Base-by-base conservation (phyloP, 1,140 invertebrate species). In the Papilio helenus region DNA sequence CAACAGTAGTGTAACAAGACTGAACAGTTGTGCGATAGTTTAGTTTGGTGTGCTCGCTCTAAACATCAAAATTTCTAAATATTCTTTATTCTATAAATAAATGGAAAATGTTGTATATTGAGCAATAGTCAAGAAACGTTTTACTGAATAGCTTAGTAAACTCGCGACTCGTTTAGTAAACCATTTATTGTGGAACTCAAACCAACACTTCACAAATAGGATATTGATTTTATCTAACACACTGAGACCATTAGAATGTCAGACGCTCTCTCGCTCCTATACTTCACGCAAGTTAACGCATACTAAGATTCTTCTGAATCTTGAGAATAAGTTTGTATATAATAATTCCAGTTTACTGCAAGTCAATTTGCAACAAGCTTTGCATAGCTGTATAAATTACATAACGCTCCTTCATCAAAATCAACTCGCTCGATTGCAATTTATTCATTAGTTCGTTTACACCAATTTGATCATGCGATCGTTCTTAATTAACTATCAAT, bases 41-140 rank as follows among this genome's bases (percentile, higher is more conserved):
- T n/a, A n/a, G n/a, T n/a, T n/a, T n/a, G n/a, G 34, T 34, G 34
- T 3, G 34, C 34, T 3, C 34, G 34, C 34, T 34, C 0, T 3
- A 39, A 39, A 7, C 34, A 39, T 39, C 7, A 39, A 39, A 39
- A 39, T 8, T 0, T 39, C 34, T 39, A 1, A 39, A 39, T 0
- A 39, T 39, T 39, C 7, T 8, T 39, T 5, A 4, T 34, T 34
- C n/a, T 76, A 72, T 72, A 76, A 76, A 78, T 18, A 58, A 55
- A 42, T 20, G 51, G 26, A 16, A 18, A 51, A 51, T 18, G 20
- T 46, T 46, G 44, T 46, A 4, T 49, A 5, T n/a, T 7, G 4
- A 55, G n/a, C 3, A 55, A 55, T 8, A 55, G 51, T 55, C 20
- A 55, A 55, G 51, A n/a, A 73, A 44, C 10, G 29, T 76, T 79